Evolutionary conservation across 2,888 invertebrate species (phyloP), one percentile per base, ranked within the genome.

Genomic region (Nymphalis polychloros): DNA sequence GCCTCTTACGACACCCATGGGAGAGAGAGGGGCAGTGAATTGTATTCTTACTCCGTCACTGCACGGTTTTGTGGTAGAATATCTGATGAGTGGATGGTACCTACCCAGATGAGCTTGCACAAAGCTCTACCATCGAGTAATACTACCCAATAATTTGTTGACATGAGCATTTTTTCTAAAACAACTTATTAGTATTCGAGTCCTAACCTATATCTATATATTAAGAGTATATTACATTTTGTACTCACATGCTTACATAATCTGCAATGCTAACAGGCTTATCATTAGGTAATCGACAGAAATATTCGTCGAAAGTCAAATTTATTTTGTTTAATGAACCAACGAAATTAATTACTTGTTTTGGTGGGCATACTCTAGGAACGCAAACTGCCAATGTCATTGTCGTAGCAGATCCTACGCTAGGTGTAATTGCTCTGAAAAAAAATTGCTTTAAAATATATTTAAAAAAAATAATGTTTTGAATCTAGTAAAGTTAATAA

Each of bases 261-360:
- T 91, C 91, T 6, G 81, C 91, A 1, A 83, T 67, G 1, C 84
- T 86, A 80, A 84, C 87, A 0, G 82, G 85, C 63, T 89, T 90
- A 55, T 91, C 72, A 46, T 72, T 70, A 16, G 72, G 67, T 20
- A 72, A 23, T 16, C 72, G 67, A 27, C 70, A 72, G 17, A 63
- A 68, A 1, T 60, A 31, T 10, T 65, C 72, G 2, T 64, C 50
- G 8, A 19, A 49, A 4, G 64, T 60, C 0, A 70, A n/a, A 10
- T 60, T 63, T 19, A 59, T 31, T 47, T 35, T 23, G 1, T 63
- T 50, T 59, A 35, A 10, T 1, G 7, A 49, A 4, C 52, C n/a
- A 35, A 69, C 35, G 16, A 48, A 65, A 49, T 63, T 23, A 10
- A 70, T 55, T 1, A 46, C 65, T 57, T 70, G 61, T 20, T 13